These are phyloP conservation scores for Eueremaeus valkanovi DNA, from an alignment of 2,888 invertebrate genomes.

Conservation along the genomic window DNA sequence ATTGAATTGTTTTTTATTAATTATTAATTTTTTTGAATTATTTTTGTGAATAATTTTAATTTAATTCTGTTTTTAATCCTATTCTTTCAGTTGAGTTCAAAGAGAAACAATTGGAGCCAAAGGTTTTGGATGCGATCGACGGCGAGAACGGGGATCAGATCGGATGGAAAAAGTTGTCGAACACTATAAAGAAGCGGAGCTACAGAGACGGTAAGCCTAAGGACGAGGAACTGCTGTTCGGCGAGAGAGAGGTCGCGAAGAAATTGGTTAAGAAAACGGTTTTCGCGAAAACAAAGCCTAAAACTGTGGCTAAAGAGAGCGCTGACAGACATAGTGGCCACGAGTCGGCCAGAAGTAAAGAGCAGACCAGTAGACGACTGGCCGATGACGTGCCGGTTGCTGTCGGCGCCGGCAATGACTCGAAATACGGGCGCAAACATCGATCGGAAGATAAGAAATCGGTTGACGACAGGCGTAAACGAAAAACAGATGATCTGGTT, in stretches of 20 bases:
- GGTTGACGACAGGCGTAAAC: conserved; percentile 3
- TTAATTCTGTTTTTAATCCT: background rate
- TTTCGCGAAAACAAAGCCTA: background rate
- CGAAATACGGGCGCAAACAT: background rate
- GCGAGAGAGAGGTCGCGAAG: conserved; percentile 49
- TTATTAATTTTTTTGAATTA: background rate
- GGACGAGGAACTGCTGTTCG: conserved; percentile 51
- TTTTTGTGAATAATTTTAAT: background rate
- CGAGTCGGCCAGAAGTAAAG: conserved; percentile 9
- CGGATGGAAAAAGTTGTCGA: conserved; percentile 74
- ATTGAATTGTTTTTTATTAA: background rate
- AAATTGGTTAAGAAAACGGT: conserved; percentile 28
- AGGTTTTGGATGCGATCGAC: conserved; percentile 45
- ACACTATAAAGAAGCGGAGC: conserved; percentile 69
- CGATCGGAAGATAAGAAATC: background rate
- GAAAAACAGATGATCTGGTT: background rate
- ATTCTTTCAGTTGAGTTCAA: conserved; percentile 14
- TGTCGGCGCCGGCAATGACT: background rate
- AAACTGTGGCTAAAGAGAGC: background rate
- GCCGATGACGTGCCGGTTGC: too few species aligned
- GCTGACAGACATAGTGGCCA: background rate
- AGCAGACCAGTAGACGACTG: background rate
- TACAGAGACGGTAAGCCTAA: conserved; percentile 61
- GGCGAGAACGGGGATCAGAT: conserved; percentile 44
- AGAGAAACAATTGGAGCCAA: conserved; percentile 34